These are phyloP conservation scores for Melinopterus prodromus DNA, from an alignment of 2,888 invertebrate species.

Conservation along the genomic window DNA sequence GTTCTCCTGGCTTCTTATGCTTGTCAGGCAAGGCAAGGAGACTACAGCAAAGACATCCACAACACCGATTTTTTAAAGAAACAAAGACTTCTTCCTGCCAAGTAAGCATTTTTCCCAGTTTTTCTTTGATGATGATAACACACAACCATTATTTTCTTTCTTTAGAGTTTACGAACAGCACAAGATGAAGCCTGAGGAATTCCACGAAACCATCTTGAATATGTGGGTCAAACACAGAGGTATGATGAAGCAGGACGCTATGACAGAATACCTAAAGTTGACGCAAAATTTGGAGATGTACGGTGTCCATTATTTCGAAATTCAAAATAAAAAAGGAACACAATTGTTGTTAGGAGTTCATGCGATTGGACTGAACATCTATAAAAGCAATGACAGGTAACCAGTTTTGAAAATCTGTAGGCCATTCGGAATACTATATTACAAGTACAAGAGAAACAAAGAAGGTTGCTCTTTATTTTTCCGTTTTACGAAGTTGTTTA, in stretches of 20 bases:
- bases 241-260: constrained; percentile 93
- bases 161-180: constrained; percentile 92
- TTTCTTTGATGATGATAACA: not conserved
- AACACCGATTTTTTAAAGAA: constrained; percentile 62
- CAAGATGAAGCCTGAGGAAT: constrained; percentile 94
- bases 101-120: constrained; percentile 57
- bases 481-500: too few species aligned
- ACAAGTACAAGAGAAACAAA: not conserved
- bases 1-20: constrained; percentile 97
- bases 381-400: constrained; percentile 95
- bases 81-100: constrained; percentile 91
- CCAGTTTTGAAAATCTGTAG: constrained; percentile 46
- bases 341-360: constrained; percentile 97
- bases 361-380: constrained; percentile 96
- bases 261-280: constrained; percentile 98
- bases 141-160: constrained; percentile 29
- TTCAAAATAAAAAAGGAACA: constrained; percentile 98
- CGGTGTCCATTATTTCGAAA: constrained; percentile 98
- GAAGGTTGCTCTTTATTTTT: too few species aligned
- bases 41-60: constrained; percentile 84
- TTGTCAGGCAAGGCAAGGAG: constrained; percentile 96
- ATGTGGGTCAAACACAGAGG: constrained; percentile 97
- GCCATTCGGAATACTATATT: not conserved
- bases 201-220: constrained; percentile 95
- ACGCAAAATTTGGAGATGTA: constrained; percentile 98